These are phyloP conservation scores for Drosophila differens DNA, from an alignment of 2,888 invertebrate genomes.

Conservation along the genomic window DNA sequence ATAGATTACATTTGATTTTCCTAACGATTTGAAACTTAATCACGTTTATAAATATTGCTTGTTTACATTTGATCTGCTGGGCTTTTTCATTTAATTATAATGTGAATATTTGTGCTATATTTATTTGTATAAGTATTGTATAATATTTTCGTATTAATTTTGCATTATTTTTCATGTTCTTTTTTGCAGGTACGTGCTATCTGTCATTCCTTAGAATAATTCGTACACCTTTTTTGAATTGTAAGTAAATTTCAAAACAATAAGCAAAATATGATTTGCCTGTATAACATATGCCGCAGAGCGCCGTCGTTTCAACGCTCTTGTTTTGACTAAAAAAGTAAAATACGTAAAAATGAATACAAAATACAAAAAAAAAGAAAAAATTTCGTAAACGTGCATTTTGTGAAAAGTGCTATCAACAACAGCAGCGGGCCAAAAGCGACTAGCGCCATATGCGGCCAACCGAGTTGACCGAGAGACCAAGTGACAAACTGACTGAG, in stretches of 20 bases:
- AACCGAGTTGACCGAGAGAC: constrained; percentile 24
- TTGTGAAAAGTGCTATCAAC: constrained; percentile 65
- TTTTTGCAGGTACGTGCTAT: constrained; percentile 51
- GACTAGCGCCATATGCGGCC: constrained; percentile 57
- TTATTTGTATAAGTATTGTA: not conserved
- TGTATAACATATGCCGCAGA: constrained; percentile 25
- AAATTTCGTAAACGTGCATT: constrained; percentile 68
- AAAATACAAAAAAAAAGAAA: constrained; percentile 18
- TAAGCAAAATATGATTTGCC: constrained; percentile 10
- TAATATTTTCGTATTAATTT: not conserved
- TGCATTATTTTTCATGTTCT: not conserved
- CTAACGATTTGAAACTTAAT: not conserved
- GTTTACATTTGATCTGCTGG: not conserved
- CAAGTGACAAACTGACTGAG: not conserved
- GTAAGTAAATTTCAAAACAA: constrained; percentile 34
- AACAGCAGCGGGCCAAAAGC: constrained; percentile 28
- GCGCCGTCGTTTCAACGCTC: constrained; percentile 22
- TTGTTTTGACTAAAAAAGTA: constrained; percentile 31
- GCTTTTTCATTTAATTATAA: not conserved
- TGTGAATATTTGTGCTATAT: not conserved
- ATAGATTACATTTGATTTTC: not conserved
- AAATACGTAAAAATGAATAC: constrained; percentile 18
- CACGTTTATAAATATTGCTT: not conserved
- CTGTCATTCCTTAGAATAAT: constrained; percentile 5
- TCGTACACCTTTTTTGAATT: constrained; percentile 1